phyloP scores from a whole-genome alignment of 2,888 invertebrate genomes.

The Chymomyza amoena region DNA sequence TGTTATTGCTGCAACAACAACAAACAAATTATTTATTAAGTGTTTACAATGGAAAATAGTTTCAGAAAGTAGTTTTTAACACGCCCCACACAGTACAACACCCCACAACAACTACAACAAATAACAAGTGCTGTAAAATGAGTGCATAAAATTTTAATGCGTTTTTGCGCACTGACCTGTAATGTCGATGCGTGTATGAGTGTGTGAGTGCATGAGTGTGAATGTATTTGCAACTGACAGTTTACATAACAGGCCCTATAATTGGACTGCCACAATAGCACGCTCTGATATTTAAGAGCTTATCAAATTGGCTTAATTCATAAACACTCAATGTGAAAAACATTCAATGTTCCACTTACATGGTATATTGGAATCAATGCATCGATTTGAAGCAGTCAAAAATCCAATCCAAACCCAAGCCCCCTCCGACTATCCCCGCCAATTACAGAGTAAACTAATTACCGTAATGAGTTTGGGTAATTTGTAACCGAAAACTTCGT shows the following conservation, averaged over 20 bases:
- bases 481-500: conserved; percentile 35
- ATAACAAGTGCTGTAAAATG: neutral
- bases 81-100: neutral
- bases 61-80: conserved; percentile 7
- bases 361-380: neutral
- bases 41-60: conserved; percentile 33
- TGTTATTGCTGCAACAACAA: conserved; percentile 17
- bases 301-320: neutral
- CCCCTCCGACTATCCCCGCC: neutral
- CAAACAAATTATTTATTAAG: conserved; percentile 59
- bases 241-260: conserved; percentile 26
- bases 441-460: conserved; percentile 49
- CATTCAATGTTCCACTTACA: neutral
- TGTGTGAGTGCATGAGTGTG: conserved; percentile 3
- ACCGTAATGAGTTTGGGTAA: conserved; percentile 63
- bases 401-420: neutral
- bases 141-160: conserved; percentile 13
- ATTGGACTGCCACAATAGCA: neutral
- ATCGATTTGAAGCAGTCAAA: neutral
- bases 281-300: neutral
- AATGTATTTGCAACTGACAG: conserved; percentile 50
- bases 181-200: neutral
- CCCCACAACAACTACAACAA: neutral
- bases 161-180: conserved; percentile 34
- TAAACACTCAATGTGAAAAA: neutral